phyloP scores from a whole-genome alignment of 2,888 invertebrate genomes.

The Ormia ochracea region DNA sequence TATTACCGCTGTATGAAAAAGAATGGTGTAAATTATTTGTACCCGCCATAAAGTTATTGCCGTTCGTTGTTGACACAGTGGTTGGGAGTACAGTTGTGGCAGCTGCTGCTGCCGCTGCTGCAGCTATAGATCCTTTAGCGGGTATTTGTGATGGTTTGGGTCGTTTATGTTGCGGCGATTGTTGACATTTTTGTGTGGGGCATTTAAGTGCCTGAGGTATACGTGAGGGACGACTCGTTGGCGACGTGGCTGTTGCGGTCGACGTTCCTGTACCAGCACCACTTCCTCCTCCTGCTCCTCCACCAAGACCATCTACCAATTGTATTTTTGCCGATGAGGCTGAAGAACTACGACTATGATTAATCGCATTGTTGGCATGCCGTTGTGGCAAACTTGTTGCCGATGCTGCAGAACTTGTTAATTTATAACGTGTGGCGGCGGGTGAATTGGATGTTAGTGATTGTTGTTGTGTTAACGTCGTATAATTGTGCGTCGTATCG shows the following conservation, averaged over 20 bases:
- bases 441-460: constrained; percentile 64
- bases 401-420: constrained; percentile 49
- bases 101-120: constrained; percentile 64
- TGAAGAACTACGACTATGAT: constrained; percentile 73
- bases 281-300: constrained; percentile 49
- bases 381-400: constrained; percentile 71
- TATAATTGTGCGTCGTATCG: constrained; percentile 52
- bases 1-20: constrained; percentile 70
- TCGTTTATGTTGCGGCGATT: constrained; percentile 76
- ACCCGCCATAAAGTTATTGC: constrained; percentile 46
- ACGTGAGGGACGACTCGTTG: constrained; percentile 78
- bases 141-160: constrained; percentile 76
- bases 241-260: constrained; percentile 68
- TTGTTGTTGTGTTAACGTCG: constrained; percentile 63
- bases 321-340: constrained; percentile 73
- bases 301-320: constrained; percentile 66
- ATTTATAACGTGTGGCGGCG: constrained; percentile 70
- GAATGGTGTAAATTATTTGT: constrained; percentile 67
- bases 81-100: constrained; percentile 61
- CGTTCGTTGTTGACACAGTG: constrained; percentile 64
- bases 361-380: constrained; percentile 64
- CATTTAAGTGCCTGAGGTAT: constrained; percentile 79
- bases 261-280: constrained; percentile 55
- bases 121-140: constrained; percentile 68
- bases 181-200: constrained; percentile 71